These are phyloP conservation scores for Salminus brasiliensis DNA, from an alignment of 2,113 vertebrate genomes.

Conservation along the genomic window DNA sequence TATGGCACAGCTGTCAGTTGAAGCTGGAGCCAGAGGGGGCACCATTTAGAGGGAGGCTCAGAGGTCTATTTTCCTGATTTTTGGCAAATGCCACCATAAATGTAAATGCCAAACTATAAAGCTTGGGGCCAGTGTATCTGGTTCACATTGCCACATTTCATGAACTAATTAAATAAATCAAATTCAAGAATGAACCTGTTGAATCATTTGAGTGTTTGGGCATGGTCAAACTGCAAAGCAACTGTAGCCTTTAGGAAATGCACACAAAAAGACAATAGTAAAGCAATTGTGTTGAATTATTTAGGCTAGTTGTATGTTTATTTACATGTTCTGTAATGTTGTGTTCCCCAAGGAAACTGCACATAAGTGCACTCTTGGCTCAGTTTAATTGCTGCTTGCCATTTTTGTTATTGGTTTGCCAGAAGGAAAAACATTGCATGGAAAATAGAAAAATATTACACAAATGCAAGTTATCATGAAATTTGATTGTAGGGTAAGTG, in stretches of 20 bases:
- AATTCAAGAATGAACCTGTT: not conserved
- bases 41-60: not conserved
- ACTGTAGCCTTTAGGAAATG: not conserved
- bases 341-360: conserved; percentile 6
- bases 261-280: not conserved
- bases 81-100: not conserved
- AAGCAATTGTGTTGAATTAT: not conserved
- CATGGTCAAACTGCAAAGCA: not conserved
- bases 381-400: not conserved
- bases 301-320: not conserved
- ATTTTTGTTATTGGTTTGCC: not conserved
- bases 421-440: not conserved
- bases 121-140: not conserved
- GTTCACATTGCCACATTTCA: not conserved
- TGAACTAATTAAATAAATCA: not conserved
- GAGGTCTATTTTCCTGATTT: not conserved
- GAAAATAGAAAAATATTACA: not conserved
- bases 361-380: not conserved
- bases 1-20: not conserved
- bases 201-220: not conserved
- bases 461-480: not conserved
- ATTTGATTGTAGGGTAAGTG: not conserved
- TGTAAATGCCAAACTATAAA: not conserved
- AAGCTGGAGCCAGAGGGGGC: not conserved
- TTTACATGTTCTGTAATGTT: not conserved